These are phyloP conservation scores for Limanda limanda DNA, from an alignment of 2,113 vertebrate species.

Conservation along the genomic window DNA sequence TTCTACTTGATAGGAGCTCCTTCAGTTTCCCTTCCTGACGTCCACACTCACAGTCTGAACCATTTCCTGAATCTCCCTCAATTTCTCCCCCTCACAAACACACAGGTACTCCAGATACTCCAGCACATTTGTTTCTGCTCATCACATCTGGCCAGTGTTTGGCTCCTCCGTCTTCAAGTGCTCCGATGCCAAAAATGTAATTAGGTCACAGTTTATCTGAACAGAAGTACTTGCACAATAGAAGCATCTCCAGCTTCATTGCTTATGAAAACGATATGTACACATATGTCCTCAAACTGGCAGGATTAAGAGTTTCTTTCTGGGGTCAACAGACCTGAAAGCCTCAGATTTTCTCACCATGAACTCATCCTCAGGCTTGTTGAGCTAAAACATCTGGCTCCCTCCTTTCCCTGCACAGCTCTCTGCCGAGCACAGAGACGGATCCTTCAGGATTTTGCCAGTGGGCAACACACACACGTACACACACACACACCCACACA, in stretches of 20 bases:
- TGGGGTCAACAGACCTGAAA: slow-evolving; percentile 49
- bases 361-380: slow-evolving; percentile 67
- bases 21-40: slow-evolving; percentile 23
- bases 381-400: slow-evolving; percentile 73
- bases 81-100: not conserved
- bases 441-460: slow-evolving; percentile 47
- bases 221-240: slow-evolving; percentile 34
- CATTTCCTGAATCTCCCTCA: slow-evolving; percentile 13
- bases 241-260: slow-evolving; percentile 15
- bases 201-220: slow-evolving; percentile 55
- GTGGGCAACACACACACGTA: slow-evolving; percentile 6
- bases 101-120: slow-evolving; percentile 17
- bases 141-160: slow-evolving; percentile 42
- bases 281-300: slow-evolving; percentile 37
- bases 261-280: slow-evolving; percentile 25
- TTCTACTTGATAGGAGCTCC: slow-evolving; percentile 26
- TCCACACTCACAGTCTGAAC: slow-evolving; percentile 33
- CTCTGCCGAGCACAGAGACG: slow-evolving; percentile 45
- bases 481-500: slow-evolving; percentile 24
- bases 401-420: slow-evolving; percentile 48
- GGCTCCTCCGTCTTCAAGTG: slow-evolving; percentile 17
- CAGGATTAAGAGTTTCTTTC: slow-evolving; percentile 41
- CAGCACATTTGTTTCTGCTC: slow-evolving; percentile 53
- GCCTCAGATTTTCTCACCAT: slow-evolving; percentile 66
- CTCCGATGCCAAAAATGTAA: slow-evolving; percentile 25